These are phyloP conservation scores for Orchestes rusci DNA, from an alignment of 2,888 invertebrate species.

Conservation along the genomic window DNA sequence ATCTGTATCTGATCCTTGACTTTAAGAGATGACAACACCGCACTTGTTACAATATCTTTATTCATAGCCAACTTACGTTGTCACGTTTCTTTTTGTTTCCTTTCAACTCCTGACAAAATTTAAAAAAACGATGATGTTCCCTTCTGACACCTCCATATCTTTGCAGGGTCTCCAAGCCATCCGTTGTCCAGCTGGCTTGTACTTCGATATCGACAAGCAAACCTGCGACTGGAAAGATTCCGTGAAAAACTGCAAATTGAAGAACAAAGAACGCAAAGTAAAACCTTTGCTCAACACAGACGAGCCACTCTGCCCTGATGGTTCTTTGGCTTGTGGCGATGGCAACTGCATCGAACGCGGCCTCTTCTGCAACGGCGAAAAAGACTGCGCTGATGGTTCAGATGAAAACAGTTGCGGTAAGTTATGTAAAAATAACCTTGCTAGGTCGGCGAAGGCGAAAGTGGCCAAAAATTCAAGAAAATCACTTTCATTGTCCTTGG, in stretches of 20 bases:
- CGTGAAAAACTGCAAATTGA: slow-evolving; percentile 87
- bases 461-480: slow-evolving; percentile 12
- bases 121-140: too few species aligned
- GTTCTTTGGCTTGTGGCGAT: slow-evolving; percentile 82
- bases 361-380: slow-evolving; percentile 88
- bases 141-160: too few species aligned
- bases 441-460: slow-evolving; percentile 21
- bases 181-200: slow-evolving; percentile 86
- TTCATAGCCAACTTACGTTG: too few species aligned
- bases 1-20: too few species aligned
- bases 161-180: slow-evolving; percentile 83
- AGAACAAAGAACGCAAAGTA: slow-evolving; percentile 81
- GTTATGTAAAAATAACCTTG: slow-evolving; percentile 37
- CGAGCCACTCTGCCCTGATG: slow-evolving; percentile 83
- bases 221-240: slow-evolving; percentile 92
- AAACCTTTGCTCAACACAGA: slow-evolving; percentile 84
- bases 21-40: too few species aligned
- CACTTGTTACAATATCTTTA: too few species aligned
- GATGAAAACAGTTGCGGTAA: slow-evolving; percentile 88
- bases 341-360: slow-evolving; percentile 80
- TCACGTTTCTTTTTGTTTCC: too few species aligned
- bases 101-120: too few species aligned
- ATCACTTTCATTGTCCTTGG: slow-evolving; percentile 23
- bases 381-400: slow-evolving; percentile 81
- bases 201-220: slow-evolving; percentile 90